Base-by-base conservation (phyloP, 2,797 vertebrate species). In the Dermochelys coriacea region DNA sequence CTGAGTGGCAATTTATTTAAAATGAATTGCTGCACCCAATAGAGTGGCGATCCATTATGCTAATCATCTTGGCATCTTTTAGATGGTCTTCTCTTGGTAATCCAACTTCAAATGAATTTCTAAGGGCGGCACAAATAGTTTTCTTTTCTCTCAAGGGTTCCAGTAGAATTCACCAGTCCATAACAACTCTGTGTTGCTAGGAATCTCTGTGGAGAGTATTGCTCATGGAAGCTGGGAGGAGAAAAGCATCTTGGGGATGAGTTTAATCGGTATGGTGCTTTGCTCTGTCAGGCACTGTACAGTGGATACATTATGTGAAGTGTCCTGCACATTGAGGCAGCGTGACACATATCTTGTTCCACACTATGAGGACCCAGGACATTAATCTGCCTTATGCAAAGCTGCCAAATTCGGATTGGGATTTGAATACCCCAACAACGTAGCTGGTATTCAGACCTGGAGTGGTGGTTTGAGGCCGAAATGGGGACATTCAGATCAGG, bases 1-100 rank as follows among this genome's bases (percentile, higher is more conserved):
- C 93, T 78, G 84, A 96, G 91, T 96, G 95, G 94, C 95, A 96
- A 94, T 94, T 96, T 96, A 90, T 96, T 97, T 91, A 86, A 94
- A 96, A 97, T 95, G 91, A 97, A 96, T 96, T 91, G 96, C 93
- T 91, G 93, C 84, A 94, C 0, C 8, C 85, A 95, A 86, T 68
- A 86, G 90, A 90, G 79, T 91, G 96, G 95, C 87, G 93, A 96
- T 91, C 87, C 71, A 91, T 81, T 9, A 0, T 27, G 90, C 87
- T 90, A 90, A 93, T 87, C 81, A 51, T 86, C 94, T 93, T 85
- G 91, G 93, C 95, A 91, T 92, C 93, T 93, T 94, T 89, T 87
- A 89, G 86, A 95, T 81, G 87, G 90, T 87, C 93, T 96, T 93
- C 84, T 95, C 78, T 92, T 88, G 59, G 84, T 82, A 94, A 96